These are phyloP conservation scores for Sanderia malayensis DNA, from an alignment of 30 jellyfish, hydroid and myxozoan species.

Conservation along the genomic window DNA sequence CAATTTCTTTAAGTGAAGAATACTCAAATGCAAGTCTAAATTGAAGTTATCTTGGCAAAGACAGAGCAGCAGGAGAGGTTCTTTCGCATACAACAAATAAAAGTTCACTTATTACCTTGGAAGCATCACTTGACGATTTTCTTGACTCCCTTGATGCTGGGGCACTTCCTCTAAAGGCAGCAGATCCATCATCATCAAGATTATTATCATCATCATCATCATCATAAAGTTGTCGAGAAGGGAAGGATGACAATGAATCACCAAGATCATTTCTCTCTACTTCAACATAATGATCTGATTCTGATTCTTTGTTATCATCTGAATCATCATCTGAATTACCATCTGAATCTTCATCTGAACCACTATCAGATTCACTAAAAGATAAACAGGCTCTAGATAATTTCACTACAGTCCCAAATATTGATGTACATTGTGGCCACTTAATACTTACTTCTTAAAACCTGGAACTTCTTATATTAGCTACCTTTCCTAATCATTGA, in stretches of 20 bases:
- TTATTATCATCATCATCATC: constrained; percentile 19
- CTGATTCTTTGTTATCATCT: constrained; percentile 49
- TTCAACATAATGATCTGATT: constrained; percentile 50
- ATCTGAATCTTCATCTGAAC: constrained; percentile 52
- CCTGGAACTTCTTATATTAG: no score
- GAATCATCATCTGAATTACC: constrained; percentile 30
- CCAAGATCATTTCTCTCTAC: constrained; percentile 27
- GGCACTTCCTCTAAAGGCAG: neutral
- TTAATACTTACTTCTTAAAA: no score
- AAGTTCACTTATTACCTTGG: no score
- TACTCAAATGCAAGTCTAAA: no score
- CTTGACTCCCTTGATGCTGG: neutral
- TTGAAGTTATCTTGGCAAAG: no score
- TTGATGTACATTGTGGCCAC: no score
- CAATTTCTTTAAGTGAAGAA: no score
- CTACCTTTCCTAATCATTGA: no score
- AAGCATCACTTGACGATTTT: constrained; percentile 7
- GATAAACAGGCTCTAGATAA: no score
- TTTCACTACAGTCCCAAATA: no score
- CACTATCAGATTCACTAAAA: constrained; percentile 61
- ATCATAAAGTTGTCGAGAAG: constrained; percentile 1
- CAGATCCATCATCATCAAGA: constrained; percentile 9
- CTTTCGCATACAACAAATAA: no score
- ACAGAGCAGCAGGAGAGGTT: no score
- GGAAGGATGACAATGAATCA: neutral